Base-by-base conservation (phyloP, 2,888 invertebrate genomes). In the Panorpa germanica region DNA sequence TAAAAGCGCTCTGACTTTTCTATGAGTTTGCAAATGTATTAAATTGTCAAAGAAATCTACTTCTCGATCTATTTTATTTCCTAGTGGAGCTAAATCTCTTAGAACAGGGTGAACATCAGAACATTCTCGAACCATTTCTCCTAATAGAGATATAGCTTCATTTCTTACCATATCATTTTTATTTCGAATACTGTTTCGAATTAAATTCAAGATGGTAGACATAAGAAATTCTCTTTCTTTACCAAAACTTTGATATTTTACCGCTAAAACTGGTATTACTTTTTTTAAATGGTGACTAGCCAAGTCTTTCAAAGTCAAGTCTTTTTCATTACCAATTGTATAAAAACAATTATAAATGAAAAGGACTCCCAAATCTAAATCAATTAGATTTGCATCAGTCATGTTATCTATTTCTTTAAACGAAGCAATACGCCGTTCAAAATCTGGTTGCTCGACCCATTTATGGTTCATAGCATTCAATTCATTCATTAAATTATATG, bases 11-110 rank as follows among this genome's bases (percentile, higher is more conserved):
- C 83, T 65, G 0, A 78, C 76, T 45, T 83, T 74, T 35, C 90
- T 65, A 48, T 91, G 86, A 32, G 75, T 56, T 59, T 95, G 82
- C 25, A 85, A 52, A 55, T 96, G 93, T 15, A 70, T 69, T 45
- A 91, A 70, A 48, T 93, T 95, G 45, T 86, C 83, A 48, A 91
- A 95, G 62, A 96, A 91, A 52, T 96, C 93, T 0, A 80, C 74
- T 50, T 95, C 91, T 6, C 63, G 50, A 48, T 95, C 88, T 26
- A 52, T 55, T 48, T 70, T 63, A 44, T 75, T 74, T 0, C 69
- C 61, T 18, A 81, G 53, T 19, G 61, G 53, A n/a, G 67, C 58
- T 32, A 83, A 53, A 54, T 85, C 82, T 11, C 63, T 57, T 2
- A 85, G 51, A 0, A 82, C 65, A 3, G 70, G 67, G 49, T 83